Conservation (phyloP, 64 coral and sea anemone species). For the Astreopora myriophthalma region DNA sequence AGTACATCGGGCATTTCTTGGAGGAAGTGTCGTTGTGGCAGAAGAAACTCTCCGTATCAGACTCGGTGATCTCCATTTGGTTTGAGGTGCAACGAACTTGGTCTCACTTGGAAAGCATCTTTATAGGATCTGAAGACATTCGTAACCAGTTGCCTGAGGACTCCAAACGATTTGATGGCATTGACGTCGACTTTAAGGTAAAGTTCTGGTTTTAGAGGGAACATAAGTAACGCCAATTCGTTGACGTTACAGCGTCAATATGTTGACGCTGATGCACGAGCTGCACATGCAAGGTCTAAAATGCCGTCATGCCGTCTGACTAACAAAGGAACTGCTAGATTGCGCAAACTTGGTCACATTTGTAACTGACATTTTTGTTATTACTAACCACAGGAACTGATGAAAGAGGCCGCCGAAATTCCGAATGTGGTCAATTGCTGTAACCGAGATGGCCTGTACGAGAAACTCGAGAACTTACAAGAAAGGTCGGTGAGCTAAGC, state of each 20-base stretch:
- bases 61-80: conserved; percentile 99
- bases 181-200: conserved; percentile 97
- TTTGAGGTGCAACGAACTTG: conserved; percentile 99
- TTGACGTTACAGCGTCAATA: too few species aligned
- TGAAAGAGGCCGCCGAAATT: conserved; percentile 82
- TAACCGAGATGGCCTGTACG: conserved; percentile 89
- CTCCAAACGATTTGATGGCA: conserved; percentile 95
- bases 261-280: too few species aligned
- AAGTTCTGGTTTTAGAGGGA: background rate
- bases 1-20: conserved; percentile 99
- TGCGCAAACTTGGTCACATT: too few species aligned
- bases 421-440: conserved; percentile 94
- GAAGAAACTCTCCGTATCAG: conserved; percentile 93
- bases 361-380: background rate
- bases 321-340: too few species aligned
- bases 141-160: conserved; percentile 96
- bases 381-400: conserved; percentile 67
- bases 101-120: conserved; percentile 99
- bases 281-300: too few species aligned
- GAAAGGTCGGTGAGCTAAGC: conserved; percentile 70
- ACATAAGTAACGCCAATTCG: too few species aligned
- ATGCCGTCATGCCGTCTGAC: too few species aligned
- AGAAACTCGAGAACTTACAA: conserved; percentile 97
- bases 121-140: conserved; percentile 99
- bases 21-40: conserved; percentile 98